phyloP scores from a whole-genome alignment of 2,888 invertebrate species.

The Scaptomyza caliginosa region DNA sequence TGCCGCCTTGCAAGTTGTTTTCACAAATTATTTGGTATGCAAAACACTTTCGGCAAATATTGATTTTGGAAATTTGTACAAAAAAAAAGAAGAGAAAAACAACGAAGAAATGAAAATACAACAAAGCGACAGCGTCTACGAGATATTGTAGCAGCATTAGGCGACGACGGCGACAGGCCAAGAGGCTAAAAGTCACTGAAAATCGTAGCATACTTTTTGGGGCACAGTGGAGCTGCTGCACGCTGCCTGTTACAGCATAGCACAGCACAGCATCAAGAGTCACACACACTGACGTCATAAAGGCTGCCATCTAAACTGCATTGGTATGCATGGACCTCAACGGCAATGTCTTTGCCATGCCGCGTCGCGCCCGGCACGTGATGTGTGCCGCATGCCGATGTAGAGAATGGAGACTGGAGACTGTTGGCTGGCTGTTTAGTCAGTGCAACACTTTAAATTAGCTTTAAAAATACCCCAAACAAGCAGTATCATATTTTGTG shows the following conservation, averaged over 20 bases:
- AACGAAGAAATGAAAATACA: conserved; percentile 35
- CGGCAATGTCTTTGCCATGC: conserved; percentile 69
- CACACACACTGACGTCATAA: conserved; percentile 70
- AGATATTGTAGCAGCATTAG: conserved; percentile 70
- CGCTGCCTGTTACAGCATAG: conserved; percentile 2
- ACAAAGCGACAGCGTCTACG: conserved; percentile 45
- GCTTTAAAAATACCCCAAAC: conserved; percentile 57
- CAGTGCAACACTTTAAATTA: conserved; percentile 61
- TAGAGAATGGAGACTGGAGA: conserved; percentile 3
- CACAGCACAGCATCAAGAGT: conserved; percentile 38
- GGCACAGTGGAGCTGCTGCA: conserved; percentile 12
- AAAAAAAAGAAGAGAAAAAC: conserved; percentile 54
- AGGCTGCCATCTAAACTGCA: conserved; percentile 58
- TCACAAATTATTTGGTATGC: conserved; percentile 79
- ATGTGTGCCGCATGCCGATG: conserved; percentile 74
- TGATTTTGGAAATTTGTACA: conserved; percentile 81
- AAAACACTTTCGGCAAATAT: conserved; percentile 82
- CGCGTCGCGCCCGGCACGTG: conserved; percentile 62
- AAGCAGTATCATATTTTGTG: conserved; percentile 36
- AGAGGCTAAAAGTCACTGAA: conserved; percentile 48
- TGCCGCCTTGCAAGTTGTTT: conserved; percentile 62
- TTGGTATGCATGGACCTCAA: conserved; percentile 72
- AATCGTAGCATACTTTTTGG: conserved; percentile 67
- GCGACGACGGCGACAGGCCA: conserved; percentile 34
- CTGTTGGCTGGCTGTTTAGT: neutral